These are phyloP conservation scores for Leguminivora glycinivorella DNA, from an alignment of 1,140 invertebrate genomes.

Conservation along the genomic window DNA sequence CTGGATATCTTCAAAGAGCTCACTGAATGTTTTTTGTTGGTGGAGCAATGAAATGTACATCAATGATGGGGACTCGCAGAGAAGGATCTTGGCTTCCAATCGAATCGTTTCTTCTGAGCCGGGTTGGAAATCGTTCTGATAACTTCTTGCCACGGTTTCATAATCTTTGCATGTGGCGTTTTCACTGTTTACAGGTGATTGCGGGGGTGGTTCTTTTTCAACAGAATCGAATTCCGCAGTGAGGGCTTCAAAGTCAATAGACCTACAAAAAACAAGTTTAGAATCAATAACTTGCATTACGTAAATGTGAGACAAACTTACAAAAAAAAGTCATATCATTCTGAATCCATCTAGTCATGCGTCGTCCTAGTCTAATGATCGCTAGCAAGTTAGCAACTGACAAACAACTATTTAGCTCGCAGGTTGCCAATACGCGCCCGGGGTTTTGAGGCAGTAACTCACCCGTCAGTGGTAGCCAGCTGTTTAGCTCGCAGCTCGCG, in stretches of 20 bases:
- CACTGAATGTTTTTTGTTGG: constrained; percentile 37
- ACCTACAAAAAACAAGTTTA: background rate
- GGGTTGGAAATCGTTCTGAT: background rate
- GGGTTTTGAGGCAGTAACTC: too few relatives aligned
- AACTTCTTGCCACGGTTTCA: background rate
- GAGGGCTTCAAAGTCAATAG: background rate
- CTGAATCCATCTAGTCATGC: too few relatives aligned
- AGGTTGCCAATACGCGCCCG: too few relatives aligned
- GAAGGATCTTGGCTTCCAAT: constrained; percentile 53
- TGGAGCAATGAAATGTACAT: constrained; percentile 63
- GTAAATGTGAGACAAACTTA: too few relatives aligned
- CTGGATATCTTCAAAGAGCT: constrained; percentile 56
- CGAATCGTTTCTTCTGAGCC: constrained; percentile 55
- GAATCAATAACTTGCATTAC: too few relatives aligned
- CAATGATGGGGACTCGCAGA: constrained; percentile 53
- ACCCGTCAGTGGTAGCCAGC: background rate
- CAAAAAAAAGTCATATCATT: too few relatives aligned
- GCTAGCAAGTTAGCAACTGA: too few relatives aligned
- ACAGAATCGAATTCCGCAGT: background rate
- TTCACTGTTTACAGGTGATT: background rate
- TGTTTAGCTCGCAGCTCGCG: background rate
- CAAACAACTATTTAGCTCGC: too few relatives aligned
- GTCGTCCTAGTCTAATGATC: too few relatives aligned
- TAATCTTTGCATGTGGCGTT: background rate
- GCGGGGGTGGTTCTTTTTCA: constrained; percentile 31